Percentiles rank a stretch among this genome's conserved stretches.
These are phyloP conservation scores for Dromiciops gliroides DNA, from an alignment of 2,113 vertebrate genomes.

Conservation along the genomic window DNA sequence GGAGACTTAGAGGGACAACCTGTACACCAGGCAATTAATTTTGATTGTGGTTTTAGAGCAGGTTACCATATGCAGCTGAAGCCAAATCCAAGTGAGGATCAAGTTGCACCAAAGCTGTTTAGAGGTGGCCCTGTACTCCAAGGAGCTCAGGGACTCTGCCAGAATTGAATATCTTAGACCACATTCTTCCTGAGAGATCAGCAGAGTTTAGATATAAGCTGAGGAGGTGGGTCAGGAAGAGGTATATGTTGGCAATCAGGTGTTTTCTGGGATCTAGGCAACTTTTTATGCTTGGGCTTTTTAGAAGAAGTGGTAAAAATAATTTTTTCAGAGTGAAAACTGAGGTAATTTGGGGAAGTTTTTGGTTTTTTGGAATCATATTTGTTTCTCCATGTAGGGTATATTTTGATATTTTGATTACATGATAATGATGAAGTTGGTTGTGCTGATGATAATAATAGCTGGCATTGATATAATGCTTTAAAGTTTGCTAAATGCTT, in stretches of 20 bases:
- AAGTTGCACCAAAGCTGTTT: background rate
- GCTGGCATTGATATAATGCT: background rate
- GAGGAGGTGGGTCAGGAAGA: background rate
- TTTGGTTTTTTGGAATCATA: slow-evolving; percentile 28
- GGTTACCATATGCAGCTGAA: slow-evolving; percentile 7
- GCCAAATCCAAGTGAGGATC: background rate
- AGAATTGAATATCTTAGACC: background rate
- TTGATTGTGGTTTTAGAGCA: slow-evolving; percentile 8
- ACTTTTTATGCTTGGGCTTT: slow-evolving; percentile 10
- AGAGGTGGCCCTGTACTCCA: background rate
- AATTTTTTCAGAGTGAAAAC: slow-evolving; percentile 34
- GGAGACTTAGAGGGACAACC: background rate
- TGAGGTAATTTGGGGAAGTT: slow-evolving; percentile 41
- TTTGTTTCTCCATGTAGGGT: slow-evolving; percentile 24
- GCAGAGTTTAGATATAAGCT: slow-evolving; percentile 22
- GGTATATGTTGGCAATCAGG: background rate
- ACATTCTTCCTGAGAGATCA: background rate
- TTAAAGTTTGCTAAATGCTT: background rate
- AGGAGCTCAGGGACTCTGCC: background rate
- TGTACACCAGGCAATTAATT: slow-evolving; percentile 11
- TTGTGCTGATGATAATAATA: background rate
- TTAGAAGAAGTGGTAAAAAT: slow-evolving; percentile 15
- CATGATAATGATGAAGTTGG: background rate
- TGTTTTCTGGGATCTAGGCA: background rate
- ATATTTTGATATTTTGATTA: slow-evolving; percentile 55